Evolutionary conservation across 2,888 invertebrate species (phyloP).

Genomic region (Rugalucina vietnamica): DNA sequence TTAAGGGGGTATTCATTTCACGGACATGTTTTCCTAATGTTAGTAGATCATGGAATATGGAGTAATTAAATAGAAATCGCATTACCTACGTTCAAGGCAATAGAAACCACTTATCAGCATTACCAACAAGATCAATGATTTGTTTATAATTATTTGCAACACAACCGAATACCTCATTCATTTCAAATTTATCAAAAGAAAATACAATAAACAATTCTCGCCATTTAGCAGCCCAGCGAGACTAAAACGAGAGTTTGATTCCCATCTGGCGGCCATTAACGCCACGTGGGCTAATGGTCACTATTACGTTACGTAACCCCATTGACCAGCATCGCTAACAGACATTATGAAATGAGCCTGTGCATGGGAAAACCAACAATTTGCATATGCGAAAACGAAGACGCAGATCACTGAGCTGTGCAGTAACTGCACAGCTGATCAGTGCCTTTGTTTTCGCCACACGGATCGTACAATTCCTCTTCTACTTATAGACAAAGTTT

Average conservation of each 20-base stretch:
- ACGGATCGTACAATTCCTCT: no score
- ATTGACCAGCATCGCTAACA: conserved; percentile 22
- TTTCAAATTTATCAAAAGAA: conserved; percentile 44
- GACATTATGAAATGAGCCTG: conserved; percentile 4
- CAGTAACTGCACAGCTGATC: no score
- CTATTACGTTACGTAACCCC: conserved; percentile 48
- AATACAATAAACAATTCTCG: conserved; percentile 52
- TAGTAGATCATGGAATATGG: no score
- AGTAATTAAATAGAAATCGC: no score
- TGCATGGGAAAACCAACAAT: no score
- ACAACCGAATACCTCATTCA: conserved; percentile 17
- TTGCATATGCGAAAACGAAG: no score
- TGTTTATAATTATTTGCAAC: conserved; percentile 3
- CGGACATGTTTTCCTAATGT: no score
- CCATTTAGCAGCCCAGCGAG: conserved; percentile 37
- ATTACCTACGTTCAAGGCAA: no score
- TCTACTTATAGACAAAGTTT: no score
- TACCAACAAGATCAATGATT: neutral
- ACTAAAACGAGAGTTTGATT: conserved; percentile 58
- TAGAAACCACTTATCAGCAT: neutral
- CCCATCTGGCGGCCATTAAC: conserved; percentile 18
- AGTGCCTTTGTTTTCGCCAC: no score
- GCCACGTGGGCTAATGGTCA: conserved; percentile 18
- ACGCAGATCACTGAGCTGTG: no score
- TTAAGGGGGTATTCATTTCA: no score